A percentile compares a stretch with the other conserved stretches of the same genome.
These are phyloP conservation scores for silkworm (Bombyx mori) DNA, from an alignment of 1,140 invertebrate genomes.

Conservation along the genomic window ASM3026992v2 NC_085131.1:9683501-9684000, in stretches of 20 bases:
- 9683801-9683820: neutral
- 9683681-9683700: constrained; percentile 35
- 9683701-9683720: constrained; percentile 52
- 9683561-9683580: neutral
- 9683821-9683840: neutral
- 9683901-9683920: no score
- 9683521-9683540: neutral
- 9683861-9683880: neutral
- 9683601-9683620: constrained; percentile 1
- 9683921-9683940: no score
- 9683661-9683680: constrained; percentile 68
- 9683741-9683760: constrained; percentile 24
- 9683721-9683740: constrained; percentile 38
- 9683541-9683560: neutral
- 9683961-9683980: no score
- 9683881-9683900: no score
- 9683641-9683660: constrained; percentile 48
- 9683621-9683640: constrained; percentile 41
- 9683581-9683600: constrained; percentile 26
- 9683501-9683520: neutral
- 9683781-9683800: neutral
- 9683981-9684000: no score
- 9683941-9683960: no score
- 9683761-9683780: constrained; percentile 12
- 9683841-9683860: neutral